These are phyloP conservation scores for Chrysolina americana DNA, from an alignment of 2,888 invertebrate species.

Conservation along the genomic window DNA sequence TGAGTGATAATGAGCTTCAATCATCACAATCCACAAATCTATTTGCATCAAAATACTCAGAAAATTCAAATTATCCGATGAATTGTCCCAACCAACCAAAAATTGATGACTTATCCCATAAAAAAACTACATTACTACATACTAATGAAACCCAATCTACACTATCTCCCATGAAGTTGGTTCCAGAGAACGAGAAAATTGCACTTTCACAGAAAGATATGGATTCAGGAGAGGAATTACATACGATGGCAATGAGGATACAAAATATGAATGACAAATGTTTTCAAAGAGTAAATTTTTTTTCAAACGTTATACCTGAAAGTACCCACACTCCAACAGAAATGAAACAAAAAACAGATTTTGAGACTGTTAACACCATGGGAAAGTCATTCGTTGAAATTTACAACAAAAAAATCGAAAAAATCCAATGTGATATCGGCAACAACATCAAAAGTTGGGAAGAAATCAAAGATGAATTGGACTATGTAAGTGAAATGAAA, in stretches of 20 bases:
- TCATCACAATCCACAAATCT: not conserved
- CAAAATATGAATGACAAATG: not conserved
- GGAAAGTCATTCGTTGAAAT: slow-evolving; percentile 30
- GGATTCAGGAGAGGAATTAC: not conserved
- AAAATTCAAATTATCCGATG: not conserved
- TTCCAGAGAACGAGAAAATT: not conserved
- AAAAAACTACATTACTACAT: not conserved
- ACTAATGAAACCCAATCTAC: not conserved
- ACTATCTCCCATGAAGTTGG: not conserved
- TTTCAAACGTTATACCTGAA: not conserved
- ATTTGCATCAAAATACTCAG: not conserved
- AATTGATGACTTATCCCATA: no score
- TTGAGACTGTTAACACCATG: slow-evolving; percentile 14
- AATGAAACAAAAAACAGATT: not conserved
- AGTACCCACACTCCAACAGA: not conserved
- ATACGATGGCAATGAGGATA: not conserved
- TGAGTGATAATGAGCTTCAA: not conserved
- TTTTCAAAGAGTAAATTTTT: not conserved
- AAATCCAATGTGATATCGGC: slow-evolving; percentile 28
- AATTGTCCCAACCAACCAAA: no score
- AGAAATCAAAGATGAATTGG: slow-evolving; percentile 26
- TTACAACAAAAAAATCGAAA: slow-evolving; percentile 31
- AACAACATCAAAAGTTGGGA: slow-evolving; percentile 29
- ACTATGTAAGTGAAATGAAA: not conserved
- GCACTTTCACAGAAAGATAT: not conserved